Conservation (phyloP, 2,888 invertebrate species). For the Cantharis flavilabris region DNA sequence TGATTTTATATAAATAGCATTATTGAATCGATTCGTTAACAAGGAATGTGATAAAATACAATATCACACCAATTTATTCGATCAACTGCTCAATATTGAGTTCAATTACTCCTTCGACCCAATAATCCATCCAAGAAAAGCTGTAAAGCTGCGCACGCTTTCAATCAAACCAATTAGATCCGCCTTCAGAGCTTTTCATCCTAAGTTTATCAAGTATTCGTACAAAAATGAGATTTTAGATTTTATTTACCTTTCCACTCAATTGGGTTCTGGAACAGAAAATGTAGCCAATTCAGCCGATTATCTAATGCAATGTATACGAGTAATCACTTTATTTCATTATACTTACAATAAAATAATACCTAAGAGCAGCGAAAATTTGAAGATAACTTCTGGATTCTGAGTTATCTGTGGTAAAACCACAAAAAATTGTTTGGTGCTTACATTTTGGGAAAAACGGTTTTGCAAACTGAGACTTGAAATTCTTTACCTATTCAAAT, state of each 20-base stretch:
- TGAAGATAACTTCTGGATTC: too few species aligned
- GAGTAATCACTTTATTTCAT: too few species aligned
- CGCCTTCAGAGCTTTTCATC: not conserved
- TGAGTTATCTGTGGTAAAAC: too few species aligned
- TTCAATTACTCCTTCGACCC: not conserved
- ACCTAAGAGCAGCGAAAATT: too few species aligned
- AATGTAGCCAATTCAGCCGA: not conserved
- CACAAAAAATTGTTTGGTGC: too few species aligned
- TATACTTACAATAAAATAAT: too few species aligned
- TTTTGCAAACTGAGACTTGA: too few species aligned
- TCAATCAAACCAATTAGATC: not conserved
- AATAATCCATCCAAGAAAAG: not conserved
- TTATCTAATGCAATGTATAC: too few species aligned
- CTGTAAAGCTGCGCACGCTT: not conserved
- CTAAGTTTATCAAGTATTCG: not conserved
- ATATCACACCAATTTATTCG: not conserved
- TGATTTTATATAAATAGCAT: constrained; percentile 10
- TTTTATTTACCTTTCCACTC: not conserved
- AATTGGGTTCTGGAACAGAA: not conserved
- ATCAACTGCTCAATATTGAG: not conserved
- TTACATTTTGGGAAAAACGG: too few species aligned
- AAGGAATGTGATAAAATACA: not conserved
- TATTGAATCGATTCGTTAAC: constrained; percentile 5
- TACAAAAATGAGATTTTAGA: not conserved
- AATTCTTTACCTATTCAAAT: too few species aligned